Evolutionary conservation across 2,113 vertebrate genomes (phyloP), one percentile per base, ranked within the genome.

Genomic region (Aepyceros melampus): DNA sequence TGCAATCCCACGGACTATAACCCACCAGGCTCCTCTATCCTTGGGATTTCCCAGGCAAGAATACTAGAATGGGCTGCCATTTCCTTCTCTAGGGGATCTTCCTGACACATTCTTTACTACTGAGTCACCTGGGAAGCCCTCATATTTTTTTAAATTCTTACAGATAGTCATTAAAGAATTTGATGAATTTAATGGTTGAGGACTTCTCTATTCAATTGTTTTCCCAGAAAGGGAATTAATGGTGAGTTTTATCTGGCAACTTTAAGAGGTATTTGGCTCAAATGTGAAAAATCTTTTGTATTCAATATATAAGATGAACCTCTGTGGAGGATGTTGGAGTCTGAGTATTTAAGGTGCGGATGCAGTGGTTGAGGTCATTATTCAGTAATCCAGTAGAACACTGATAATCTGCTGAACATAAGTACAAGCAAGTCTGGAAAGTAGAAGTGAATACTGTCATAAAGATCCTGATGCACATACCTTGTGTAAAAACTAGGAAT

Each of bases 61-160:
- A 76, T 76, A 43, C 11, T 76, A 43, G 71, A 27, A 2, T 76
- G 40, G 40, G 23, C 40, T 76, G 71, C 40, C 71, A 27, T 76
- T 27, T 43, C 40, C 71, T 76, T 76, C 21, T 76, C 71, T 15
- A 76, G 23, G 71, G 40, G 40, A 43, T 76, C 40, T 76, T 76
- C 23, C 71, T 14, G 36, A 74, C 36, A 13, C 21, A 13, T 40
- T 74, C 67, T 74, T 40, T 43, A 76, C 12, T 43, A 76, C 6
- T 76, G 40, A 76, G 71, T 36, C 71, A 43, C 71, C 12, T 76
- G 23, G 71, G 71, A 76, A 76, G 23, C 23, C 71, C 71, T 95
- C n/a, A 47, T 89, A 91, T 85, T 94, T 92, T 93, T 92, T 8
- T 0, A 95, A 94, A 86, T 87, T 62, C 25, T 97, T 93, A 87